These are phyloP conservation scores for Cynodonichthys magdalenae DNA, from an alignment of 2,797 vertebrate genomes.

Conservation along the genomic window DNA sequence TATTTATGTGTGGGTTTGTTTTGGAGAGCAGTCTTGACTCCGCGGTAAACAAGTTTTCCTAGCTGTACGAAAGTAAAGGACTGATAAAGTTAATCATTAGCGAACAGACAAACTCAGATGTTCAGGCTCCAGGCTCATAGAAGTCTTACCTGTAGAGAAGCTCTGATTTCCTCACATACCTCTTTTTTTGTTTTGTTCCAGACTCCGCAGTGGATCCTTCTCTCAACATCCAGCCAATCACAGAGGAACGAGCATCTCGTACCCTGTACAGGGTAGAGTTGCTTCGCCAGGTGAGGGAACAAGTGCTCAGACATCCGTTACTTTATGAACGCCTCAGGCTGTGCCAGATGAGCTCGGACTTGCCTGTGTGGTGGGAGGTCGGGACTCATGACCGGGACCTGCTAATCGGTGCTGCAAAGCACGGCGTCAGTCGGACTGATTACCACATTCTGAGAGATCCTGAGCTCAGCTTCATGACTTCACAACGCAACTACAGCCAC, in stretches of 20 bases:
- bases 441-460: constrained; percentile 98
- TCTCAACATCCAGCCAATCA: constrained; percentile 96
- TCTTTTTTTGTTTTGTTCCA: constrained; percentile 51
- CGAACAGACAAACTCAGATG: constrained; percentile 54
- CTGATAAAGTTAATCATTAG: constrained; percentile 68
- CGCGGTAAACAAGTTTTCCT: constrained; percentile 36
- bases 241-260: constrained; percentile 95
- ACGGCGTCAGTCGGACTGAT: constrained; percentile 97
- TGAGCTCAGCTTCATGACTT: constrained; percentile 93
- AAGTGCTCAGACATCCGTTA: constrained; percentile 91
- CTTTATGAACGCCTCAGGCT: constrained; percentile 90
- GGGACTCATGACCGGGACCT: constrained; percentile 95
- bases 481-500: constrained; percentile 94
- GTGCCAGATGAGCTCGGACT: constrained; percentile 93
- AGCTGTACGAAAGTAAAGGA: constrained; percentile 12
- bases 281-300: constrained; percentile 94
- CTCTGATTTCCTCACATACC: constrained; percentile 16
- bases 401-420: constrained; percentile 94
- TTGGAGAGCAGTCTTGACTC: constrained; percentile 15
- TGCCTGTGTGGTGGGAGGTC: constrained; percentile 97
- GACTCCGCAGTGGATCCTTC: constrained; percentile 87
- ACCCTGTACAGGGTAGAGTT: constrained; percentile 96
- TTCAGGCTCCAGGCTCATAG: constrained; percentile 34
- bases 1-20: constrained; percentile 10
- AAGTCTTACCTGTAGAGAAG: constrained; percentile 11